Evolutionary conservation across 2,797 vertebrate species (phyloP).

Genomic region (Scleropages formosus): DNA sequence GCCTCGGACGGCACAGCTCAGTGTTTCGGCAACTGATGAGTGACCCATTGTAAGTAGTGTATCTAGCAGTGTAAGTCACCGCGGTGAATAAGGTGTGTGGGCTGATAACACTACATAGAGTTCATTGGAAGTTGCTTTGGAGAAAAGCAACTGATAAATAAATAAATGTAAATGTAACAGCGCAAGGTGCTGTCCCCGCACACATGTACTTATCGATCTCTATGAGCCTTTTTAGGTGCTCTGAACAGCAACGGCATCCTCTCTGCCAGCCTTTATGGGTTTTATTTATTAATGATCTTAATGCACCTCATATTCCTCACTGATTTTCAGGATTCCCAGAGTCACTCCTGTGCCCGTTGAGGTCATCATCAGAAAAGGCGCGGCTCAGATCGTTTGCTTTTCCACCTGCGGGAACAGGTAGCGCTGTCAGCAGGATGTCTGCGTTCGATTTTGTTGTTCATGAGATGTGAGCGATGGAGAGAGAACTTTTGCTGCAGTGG

Average conservation of each 20-base stretch:
- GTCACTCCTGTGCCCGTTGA: constrained; percentile 34
- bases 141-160: too few relatives aligned
- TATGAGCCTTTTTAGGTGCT: neutral
- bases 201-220: neutral
- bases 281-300: too few relatives aligned
- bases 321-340: too few relatives aligned
- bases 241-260: neutral
- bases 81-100: too few relatives aligned
- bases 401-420: constrained; percentile 40
- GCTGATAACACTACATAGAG: too few relatives aligned
- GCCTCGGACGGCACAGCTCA: constrained; percentile 7
- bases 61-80: too few relatives aligned
- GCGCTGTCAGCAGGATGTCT: constrained; percentile 37
- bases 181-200: constrained; percentile 23
- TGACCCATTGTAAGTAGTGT: too few relatives aligned
- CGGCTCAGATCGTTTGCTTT: constrained; percentile 44
- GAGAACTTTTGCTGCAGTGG: constrained; percentile 36
- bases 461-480: constrained; percentile 32
- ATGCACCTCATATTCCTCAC: too few relatives aligned
- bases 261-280: too few relatives aligned
- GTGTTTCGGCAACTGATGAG: too few relatives aligned
- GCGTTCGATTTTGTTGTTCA: neutral
- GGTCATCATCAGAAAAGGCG: constrained; percentile 42
- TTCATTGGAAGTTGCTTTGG: too few relatives aligned
- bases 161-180: too few relatives aligned